phyloP scores from a whole-genome alignment of 2,797 vertebrate genomes.

The Scolopax rusticola region DNA sequence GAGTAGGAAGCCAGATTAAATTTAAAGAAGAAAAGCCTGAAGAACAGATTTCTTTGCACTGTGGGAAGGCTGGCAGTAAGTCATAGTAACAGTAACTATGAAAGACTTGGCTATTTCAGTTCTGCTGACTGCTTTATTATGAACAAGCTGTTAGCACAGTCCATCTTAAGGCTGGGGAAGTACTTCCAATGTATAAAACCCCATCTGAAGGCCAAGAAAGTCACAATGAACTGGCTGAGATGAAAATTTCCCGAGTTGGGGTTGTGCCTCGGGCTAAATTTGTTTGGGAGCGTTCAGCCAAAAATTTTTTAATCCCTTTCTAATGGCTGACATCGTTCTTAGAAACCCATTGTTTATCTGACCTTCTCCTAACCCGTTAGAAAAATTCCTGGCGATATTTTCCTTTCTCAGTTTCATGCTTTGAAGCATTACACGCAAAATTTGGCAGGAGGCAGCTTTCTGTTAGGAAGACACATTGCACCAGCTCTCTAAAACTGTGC shows the following conservation, averaged over 20 bases:
- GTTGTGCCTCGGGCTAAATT: neutral
- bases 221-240: constrained; percentile 16
- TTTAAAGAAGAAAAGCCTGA: constrained; percentile 21
- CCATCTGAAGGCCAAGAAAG: constrained; percentile 30
- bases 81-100: constrained; percentile 70
- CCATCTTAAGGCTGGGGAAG: constrained; percentile 43
- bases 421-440: neutral
- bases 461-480: constrained; percentile 65
- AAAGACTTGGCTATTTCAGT: constrained; percentile 55
- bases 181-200: neutral
- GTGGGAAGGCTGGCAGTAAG: constrained; percentile 60
- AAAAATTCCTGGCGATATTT: constrained; percentile 43
- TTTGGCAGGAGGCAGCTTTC: constrained; percentile 56
- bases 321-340: neutral
- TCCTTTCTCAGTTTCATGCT: constrained; percentile 34
- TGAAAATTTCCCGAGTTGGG: neutral
- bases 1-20: neutral
- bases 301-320: constrained; percentile 1
- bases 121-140: constrained; percentile 47
- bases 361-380: neutral
- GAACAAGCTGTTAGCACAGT: constrained; percentile 49
- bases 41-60: constrained; percentile 55
- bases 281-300: neutral
- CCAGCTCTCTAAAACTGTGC: constrained; percentile 54
- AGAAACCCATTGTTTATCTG: constrained; percentile 55